Conservation (phyloP, 2,888 invertebrate species). For the Steromphala cineraria region DNA sequence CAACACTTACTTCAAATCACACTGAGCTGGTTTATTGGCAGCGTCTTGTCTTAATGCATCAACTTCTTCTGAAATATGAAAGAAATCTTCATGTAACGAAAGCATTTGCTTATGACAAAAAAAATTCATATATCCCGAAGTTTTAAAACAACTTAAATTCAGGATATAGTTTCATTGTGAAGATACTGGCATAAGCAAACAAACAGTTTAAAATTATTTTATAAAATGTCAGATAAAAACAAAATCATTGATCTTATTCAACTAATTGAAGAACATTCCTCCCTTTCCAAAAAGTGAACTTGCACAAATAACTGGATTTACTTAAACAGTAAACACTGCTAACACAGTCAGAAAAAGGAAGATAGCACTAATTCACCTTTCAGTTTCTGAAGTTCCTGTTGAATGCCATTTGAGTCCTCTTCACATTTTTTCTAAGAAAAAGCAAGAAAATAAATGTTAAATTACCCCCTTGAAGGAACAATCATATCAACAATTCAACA, state of each 20-base stretch:
- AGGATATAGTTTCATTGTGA: too few species aligned
- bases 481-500: neutral
- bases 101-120: too few species aligned
- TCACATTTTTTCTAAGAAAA: conserved; percentile 26
- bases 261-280: too few species aligned
- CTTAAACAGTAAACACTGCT: neutral
- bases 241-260: too few species aligned
- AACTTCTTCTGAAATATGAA: conserved; percentile 16
- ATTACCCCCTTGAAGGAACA: neutral
- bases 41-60: neutral
- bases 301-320: too few species aligned
- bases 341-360: neutral
- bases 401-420: conserved; percentile 22
- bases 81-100: neutral
- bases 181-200: too few species aligned
- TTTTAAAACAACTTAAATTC: too few species aligned
- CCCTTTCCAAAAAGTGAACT: too few species aligned
- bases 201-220: too few species aligned
- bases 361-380: conserved; percentile 21
- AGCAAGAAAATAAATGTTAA: neutral
- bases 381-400: conserved; percentile 23
- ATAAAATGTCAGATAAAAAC: too few species aligned
- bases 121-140: too few species aligned
- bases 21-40: neutral
- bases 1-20: neutral